Evolutionary conservation across 2,113 vertebrate species (phyloP).

Genomic region (Maccullochella peelii): DNA sequence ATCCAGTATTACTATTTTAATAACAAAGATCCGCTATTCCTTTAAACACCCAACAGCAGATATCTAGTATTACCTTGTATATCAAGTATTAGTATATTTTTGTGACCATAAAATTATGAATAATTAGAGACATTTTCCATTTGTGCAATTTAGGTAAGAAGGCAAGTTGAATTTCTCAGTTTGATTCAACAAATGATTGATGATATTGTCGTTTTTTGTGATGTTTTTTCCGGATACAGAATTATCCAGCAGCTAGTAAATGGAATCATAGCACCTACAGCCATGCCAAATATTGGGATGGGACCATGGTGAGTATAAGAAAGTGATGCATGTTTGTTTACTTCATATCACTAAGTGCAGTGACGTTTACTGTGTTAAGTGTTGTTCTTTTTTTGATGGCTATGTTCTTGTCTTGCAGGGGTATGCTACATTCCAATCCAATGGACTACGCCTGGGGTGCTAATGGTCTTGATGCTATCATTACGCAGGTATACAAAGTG

Average conservation of each 20-base stretch:
- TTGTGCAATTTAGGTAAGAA: neutral
- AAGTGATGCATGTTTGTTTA: neutral
- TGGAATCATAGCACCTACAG: slow-evolving; percentile 95
- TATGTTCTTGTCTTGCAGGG: slow-evolving; percentile 80
- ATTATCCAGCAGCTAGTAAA: slow-evolving; percentile 98
- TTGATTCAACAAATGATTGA: neutral
- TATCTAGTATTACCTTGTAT: neutral
- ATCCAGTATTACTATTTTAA: neutral
- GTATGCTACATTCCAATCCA: slow-evolving; percentile 95
- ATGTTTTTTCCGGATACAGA: slow-evolving; percentile 76
- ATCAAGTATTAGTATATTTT: neutral
- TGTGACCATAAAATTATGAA: neutral
- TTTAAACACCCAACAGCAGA: neutral
- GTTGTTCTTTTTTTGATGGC: neutral
- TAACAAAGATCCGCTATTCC: neutral
- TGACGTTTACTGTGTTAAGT: neutral
- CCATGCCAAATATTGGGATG: slow-evolving; percentile 93
- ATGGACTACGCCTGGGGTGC: slow-evolving; percentile 98
- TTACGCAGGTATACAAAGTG: slow-evolving; percentile 90
- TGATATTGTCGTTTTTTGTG: neutral
- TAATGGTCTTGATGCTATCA: slow-evolving; percentile 95
- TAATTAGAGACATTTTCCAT: neutral
- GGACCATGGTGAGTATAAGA: slow-evolving; percentile 90
- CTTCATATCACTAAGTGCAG: neutral
- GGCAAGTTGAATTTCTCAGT: neutral